These are phyloP conservation scores for Altica lythri DNA, from an alignment of 2,888 invertebrate species.

Conservation along the genomic window DNA sequence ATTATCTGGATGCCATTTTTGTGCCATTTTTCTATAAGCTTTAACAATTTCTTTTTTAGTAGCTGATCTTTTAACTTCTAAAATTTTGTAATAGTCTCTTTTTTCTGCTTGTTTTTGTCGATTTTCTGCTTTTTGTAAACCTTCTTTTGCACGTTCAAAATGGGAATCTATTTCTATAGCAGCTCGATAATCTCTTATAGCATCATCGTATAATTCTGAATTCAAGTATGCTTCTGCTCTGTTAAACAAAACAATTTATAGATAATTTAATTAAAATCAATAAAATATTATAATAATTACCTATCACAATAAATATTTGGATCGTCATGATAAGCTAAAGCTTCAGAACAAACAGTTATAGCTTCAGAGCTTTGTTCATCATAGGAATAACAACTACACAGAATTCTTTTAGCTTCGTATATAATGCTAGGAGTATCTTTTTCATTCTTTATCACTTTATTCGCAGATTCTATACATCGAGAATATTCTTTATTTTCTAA, in stretches of 20 bases:
- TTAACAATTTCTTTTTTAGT: constrained; percentile 92
- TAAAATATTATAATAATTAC: too few relatives aligned
- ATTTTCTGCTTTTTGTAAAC: constrained; percentile 84
- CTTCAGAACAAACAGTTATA: constrained; percentile 76
- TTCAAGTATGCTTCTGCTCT: constrained; percentile 88
- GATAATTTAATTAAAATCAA: too few relatives aligned
- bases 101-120: constrained; percentile 90
- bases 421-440: constrained; percentile 71
- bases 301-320: constrained; percentile 84
- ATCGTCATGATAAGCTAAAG: constrained; percentile 76
- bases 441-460: constrained; percentile 71
- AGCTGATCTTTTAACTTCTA: constrained; percentile 88
- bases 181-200: constrained; percentile 83
- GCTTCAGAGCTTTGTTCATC: constrained; percentile 76
- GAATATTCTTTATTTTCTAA: constrained; percentile 67
- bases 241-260: too few relatives aligned
- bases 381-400: constrained; percentile 79
- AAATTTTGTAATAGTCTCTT: constrained; percentile 96
- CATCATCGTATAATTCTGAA: constrained; percentile 92
- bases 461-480: constrained; percentile 72
- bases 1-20: constrained; percentile 99
- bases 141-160: constrained; percentile 83
- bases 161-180: constrained; percentile 84
- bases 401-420: constrained; percentile 73
- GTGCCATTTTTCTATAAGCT: constrained; percentile 95